Percentiles rank a stretch among this genome's conserved stretches.
Conservation (phyloP, 2,888 invertebrate species). For the Tachina grossa region DNA sequence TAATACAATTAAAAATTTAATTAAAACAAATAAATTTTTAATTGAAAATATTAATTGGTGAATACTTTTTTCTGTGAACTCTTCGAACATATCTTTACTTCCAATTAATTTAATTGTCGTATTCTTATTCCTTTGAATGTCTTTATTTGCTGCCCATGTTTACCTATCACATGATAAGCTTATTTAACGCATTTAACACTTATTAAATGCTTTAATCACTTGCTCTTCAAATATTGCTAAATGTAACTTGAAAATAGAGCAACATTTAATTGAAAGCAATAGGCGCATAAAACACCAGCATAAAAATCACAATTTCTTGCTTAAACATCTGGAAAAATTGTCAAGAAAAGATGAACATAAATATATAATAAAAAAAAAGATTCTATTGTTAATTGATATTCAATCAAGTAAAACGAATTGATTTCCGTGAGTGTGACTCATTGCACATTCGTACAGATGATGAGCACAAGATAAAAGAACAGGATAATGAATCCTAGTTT, state of each 20-base stretch:
- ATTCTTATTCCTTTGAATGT: background rate
- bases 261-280: conserved; percentile 55
- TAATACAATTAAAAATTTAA: too few species aligned
- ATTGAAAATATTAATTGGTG: too few species aligned
- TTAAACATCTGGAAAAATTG: conserved; percentile 80
- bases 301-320: conserved; percentile 79
- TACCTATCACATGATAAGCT: conserved; percentile 63
- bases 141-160: conserved; percentile 66
- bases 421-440: conserved; percentile 70
- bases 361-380: conserved; percentile 49
- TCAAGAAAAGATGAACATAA: conserved; percentile 48
- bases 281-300: conserved; percentile 75
- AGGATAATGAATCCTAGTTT: conserved; percentile 68
- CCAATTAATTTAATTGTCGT: too few species aligned
- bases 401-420: conserved; percentile 78
- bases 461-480: conserved; percentile 51
- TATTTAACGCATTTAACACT: conserved; percentile 73
- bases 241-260: conserved; percentile 49
- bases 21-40: too few species aligned
- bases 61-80: too few species aligned
- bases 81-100: too few species aligned
- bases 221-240: conserved; percentile 18
- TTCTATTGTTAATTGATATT: conserved; percentile 74
- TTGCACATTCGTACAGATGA: background rate
- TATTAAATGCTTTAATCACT: conserved; percentile 72